Percentiles rank a stretch among this genome's conserved stretches.
Evolutionary conservation across 2,797 vertebrate genomes (phyloP).

Genomic region (Eulemur albifrons): DNA sequence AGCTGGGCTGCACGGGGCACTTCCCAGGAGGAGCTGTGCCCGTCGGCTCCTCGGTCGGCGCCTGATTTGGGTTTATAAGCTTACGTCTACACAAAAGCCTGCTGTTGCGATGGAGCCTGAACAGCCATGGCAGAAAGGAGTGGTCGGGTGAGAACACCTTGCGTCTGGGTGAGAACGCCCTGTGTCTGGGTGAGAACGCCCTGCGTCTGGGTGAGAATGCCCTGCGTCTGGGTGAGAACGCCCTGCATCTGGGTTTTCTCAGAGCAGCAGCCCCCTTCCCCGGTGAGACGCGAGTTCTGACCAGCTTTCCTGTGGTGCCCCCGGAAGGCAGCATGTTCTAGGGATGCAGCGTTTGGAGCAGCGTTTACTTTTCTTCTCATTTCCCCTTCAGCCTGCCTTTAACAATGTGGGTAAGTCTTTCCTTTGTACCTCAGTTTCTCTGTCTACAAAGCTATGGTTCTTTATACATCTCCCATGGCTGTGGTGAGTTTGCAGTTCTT

Average conservation of each 20-base stretch:
- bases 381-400: neutral
- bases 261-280: neutral
- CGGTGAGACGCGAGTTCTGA: neutral
- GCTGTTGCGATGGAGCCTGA: neutral
- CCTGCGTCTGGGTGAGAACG: too few relatives aligned
- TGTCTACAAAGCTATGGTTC: neutral
- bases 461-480: neutral
- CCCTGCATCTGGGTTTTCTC: neutral
- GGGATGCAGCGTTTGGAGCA: neutral
- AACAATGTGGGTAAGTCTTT: neutral
- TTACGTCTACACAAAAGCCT: neutral
- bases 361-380: neutral
- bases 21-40: neutral
- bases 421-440: constrained; percentile 34
- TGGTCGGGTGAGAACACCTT: neutral
- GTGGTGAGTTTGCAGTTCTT: neutral
- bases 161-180: neutral
- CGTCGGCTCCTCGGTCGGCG: neutral
- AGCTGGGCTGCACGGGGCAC: neutral
- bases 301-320: neutral
- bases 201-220: neutral
- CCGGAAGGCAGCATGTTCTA: neutral
- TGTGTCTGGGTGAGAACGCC: neutral
- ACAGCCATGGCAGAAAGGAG: neutral
- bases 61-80: neutral